Percentiles rank a stretch among this genome's conserved stretches.
phyloP scores from a whole-genome alignment of 2,888 invertebrate species.

The Nemurella pictetii region DNA sequence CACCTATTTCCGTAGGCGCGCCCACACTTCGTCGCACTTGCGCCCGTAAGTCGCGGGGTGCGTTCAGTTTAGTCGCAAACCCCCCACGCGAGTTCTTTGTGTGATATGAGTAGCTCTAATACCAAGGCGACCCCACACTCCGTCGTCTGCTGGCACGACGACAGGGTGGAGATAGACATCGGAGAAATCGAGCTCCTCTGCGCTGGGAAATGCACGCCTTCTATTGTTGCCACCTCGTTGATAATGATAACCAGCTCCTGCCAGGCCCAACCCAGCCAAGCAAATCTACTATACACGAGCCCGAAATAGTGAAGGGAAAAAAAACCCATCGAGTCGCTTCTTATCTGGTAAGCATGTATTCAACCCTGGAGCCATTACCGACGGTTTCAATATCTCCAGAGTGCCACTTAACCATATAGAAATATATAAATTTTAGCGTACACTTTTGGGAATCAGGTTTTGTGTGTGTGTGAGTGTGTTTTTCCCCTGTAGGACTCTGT shows the following conservation, averaged over 20 bases:
- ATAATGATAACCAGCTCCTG: not conserved
- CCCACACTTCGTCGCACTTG: no score
- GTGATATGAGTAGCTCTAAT: not conserved
- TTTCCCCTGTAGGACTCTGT: not conserved
- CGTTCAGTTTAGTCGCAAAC: no score
- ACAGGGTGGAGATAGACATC: not conserved
- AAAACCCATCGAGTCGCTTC: not conserved
- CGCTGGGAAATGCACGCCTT: not conserved
- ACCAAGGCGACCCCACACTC: not conserved
- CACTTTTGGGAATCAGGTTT: not conserved
- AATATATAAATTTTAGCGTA: not conserved
- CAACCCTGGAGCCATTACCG: not conserved
- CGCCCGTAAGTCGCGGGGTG: no score
- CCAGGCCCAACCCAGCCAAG: not conserved
- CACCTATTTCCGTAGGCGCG: no score
- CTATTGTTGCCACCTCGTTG: conserved; percentile 3
- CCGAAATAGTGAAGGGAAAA: not conserved
- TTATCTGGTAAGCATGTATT: not conserved
- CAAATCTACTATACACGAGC: not conserved
- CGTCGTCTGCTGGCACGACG: not conserved
- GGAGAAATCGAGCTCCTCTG: not conserved
- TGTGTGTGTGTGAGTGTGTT: not conserved
- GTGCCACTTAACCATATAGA: not conserved
- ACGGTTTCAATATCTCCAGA: conserved; percentile 1
- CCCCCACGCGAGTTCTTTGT: not conserved